Evolutionary conservation across 1,140 invertebrate species (phyloP), one percentile per base, ranked within the genome.

Genomic region (Pantala flavescens): DNA sequence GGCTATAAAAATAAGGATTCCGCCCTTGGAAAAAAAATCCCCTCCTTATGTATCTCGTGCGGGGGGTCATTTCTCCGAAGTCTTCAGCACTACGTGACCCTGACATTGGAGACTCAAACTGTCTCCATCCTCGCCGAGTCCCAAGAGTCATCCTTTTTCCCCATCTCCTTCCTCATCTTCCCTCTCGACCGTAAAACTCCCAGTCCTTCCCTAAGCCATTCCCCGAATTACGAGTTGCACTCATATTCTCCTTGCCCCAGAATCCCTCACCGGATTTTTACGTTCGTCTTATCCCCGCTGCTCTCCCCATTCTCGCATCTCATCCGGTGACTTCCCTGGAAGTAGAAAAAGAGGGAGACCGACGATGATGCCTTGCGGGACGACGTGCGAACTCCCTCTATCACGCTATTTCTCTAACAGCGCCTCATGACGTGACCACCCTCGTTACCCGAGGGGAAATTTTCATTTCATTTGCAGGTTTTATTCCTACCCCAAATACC

Each of bases 171-270:
- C 5, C 16, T 63, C 49, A 21, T 21, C 49, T 21, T 16, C 49
- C 49, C 49, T 63, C 49, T 3, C 49, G 49, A 14, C 49, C 14
- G 49, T 63, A 63, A 63, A 63, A 63, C 49, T 63, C 49, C 49
- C 49, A 21, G n/a, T 21, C 49, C 49, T 21, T 63, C 49, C 49
- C 49, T 16, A 63, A 21, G 49, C 12, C 49, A 63, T 63, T 63
- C n/a, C 49, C 49, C 49, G 49, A 63, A 63, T 63, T 63, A 63
- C 49, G 49, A 63, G 49, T 19, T 63, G 49, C n/a, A 63, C 49
- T 63, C 49, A 21, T 63, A 63, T 63, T 63, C 49, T 63, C 49
- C 49, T 63, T 21, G 49, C 49, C 49, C 49, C 49, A 21, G 49
- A 63, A 63, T 63, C 49, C 49, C 49, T 63, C 49, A 63, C 49